Conservation (phyloP, 1,140 invertebrate genomes). For the Drosophila ohnishii region DNA sequence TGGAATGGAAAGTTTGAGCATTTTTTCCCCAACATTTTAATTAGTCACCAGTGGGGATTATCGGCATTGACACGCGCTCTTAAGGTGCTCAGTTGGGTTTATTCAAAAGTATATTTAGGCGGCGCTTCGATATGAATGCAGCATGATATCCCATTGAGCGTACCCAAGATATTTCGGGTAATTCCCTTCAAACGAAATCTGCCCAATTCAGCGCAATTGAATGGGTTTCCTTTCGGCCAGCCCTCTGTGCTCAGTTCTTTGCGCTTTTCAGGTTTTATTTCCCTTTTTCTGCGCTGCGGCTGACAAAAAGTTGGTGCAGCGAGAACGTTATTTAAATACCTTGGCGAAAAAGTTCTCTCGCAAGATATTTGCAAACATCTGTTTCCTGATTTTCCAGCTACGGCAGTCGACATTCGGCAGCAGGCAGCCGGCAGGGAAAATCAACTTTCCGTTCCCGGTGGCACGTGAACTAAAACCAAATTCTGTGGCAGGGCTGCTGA, state of each 20-base stretch:
- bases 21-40: slow-evolving; percentile 31
- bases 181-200: slow-evolving; percentile 23
- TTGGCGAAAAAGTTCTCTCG: slow-evolving; percentile 69
- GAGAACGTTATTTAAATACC: slow-evolving; percentile 76
- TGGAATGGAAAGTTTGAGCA: slow-evolving; percentile 28
- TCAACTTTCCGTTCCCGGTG: slow-evolving; percentile 51
- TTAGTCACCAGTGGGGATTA: slow-evolving; percentile 36
- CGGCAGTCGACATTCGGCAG: slow-evolving; percentile 13
- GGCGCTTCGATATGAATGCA: slow-evolving; percentile 22
- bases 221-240: slow-evolving; percentile 55
- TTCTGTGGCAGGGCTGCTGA: slow-evolving; percentile 40
- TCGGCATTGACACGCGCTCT: slow-evolving; percentile 25
- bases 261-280: slow-evolving; percentile 20
- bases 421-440: slow-evolving; percentile 34
- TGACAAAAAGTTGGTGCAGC: slow-evolving; percentile 68
- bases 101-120: slow-evolving; percentile 17
- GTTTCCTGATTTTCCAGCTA: slow-evolving; percentile 55
- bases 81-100: background rate
- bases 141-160: slow-evolving; percentile 30
- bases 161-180: slow-evolving; percentile 10
- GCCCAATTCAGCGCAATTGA: slow-evolving; percentile 59
- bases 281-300: slow-evolving; percentile 48
- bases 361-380: slow-evolving; percentile 81
- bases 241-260: slow-evolving; percentile 9
- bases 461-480: slow-evolving; percentile 54